These are phyloP conservation scores for Mythimna loreyi DNA, from an alignment of 2,888 invertebrate genomes.

Conservation along the genomic window DNA sequence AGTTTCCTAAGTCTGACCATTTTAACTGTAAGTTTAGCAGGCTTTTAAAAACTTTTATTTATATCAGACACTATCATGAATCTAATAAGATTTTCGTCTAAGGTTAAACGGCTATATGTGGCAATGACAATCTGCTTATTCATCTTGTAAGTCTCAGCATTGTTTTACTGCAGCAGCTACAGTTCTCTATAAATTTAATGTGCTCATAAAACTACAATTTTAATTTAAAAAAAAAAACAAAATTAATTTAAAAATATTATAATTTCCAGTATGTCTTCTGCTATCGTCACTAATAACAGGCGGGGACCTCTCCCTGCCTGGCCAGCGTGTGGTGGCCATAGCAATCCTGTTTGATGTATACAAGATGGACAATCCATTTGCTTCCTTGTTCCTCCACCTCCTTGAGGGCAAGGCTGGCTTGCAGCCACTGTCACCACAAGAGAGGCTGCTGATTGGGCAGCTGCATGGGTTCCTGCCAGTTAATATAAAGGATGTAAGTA, in stretches of 20 bases:
- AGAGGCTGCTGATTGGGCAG: conserved; percentile 94
- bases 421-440: conserved; percentile 87
- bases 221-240: not conserved
- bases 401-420: conserved; percentile 85
- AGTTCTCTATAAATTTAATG: not conserved
- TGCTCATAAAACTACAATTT: not conserved
- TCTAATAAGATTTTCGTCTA: conserved; percentile 2
- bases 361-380: conserved; percentile 86
- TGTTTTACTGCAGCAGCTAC: not conserved
- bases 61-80: conserved; percentile 11
- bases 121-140: conserved; percentile 22
- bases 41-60: conserved; percentile 25
- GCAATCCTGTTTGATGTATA: conserved; percentile 85
- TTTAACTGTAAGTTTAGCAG: conserved; percentile 92
- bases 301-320: conserved; percentile 86
- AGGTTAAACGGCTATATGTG: not conserved
- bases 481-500: conserved; percentile 93
- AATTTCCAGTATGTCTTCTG: conserved; percentile 84
- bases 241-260: not conserved
- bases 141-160: not conserved
- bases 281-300: conserved; percentile 86
- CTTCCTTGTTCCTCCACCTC: conserved; percentile 82
- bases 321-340: conserved; percentile 86
- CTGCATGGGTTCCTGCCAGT: conserved; percentile 93
- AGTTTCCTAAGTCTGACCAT: conserved; percentile 94